Evolutionary conservation across 2,797 vertebrate species (phyloP), one percentile per base, ranked within the genome.

Genomic region (Toxotes lorentzi): DNA sequence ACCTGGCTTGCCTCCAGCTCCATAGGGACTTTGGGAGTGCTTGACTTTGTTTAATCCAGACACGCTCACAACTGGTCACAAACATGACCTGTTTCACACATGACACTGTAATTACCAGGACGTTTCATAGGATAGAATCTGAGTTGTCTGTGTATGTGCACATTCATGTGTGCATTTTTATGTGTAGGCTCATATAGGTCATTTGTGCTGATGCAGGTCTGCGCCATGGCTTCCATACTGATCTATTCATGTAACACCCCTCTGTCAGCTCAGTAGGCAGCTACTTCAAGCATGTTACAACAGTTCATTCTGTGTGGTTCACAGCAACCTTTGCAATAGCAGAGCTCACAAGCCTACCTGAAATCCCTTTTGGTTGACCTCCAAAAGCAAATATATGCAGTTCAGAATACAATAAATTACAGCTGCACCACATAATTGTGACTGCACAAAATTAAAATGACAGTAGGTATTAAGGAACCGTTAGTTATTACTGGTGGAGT

Each of bases 11-110:
- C 58, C 69, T 65, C 79, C 65, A 83, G 61, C 72, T 65, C 81
- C 45, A 50, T 27, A 62, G 77, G 72, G 71, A 71, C 70, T 80
- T 71, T 56, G 66, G 30, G 75, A 81, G 73, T 45, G 81, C 67
- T 70, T 61, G 68, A 61, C 61, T 83, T 85, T 59, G 78, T 85
- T 88, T 80, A 83, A 83, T 86, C 71, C 78, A 83, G 76, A 81
- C 70, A 72, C 70, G 62, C 72, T 81, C 70, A 81, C 63, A 75
- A 77, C 73, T 80, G 56, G 73, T 84, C 63, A 56, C 82, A 65
- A 85, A 76, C 66, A 74, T 69, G 75, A 70, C 81, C 70, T 41
- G 76, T 73, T 86, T 89, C 69, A 81, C 84, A 83, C 73, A 81
- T 60, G 63, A 68, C 75, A 54, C 23, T 11, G 23, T 80, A 35